These are phyloP conservation scores for Alethe castanea DNA, from an alignment of 2,113 vertebrate species.

Conservation along the genomic window DNA sequence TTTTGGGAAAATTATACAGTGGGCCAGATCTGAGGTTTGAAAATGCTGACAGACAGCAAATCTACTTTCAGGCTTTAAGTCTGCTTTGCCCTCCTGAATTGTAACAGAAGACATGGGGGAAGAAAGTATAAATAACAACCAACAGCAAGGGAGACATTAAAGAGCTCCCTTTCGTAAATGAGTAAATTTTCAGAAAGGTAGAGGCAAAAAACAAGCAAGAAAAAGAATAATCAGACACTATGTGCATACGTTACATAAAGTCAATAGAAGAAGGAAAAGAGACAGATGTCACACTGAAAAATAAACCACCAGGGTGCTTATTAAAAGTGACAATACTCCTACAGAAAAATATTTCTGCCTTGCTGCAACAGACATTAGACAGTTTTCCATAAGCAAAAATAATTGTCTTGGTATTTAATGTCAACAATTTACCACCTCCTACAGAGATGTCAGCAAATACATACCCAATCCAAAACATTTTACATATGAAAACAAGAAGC, in stretches of 20 bases:
- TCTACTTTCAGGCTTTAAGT: background rate
- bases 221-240: background rate
- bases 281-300: slow-evolving; percentile 36
- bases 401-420: slow-evolving; percentile 41
- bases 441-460: slow-evolving; percentile 22
- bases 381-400: slow-evolving; percentile 5
- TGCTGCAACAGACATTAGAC: background rate
- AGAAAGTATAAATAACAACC: background rate
- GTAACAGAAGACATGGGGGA: background rate
- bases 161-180: background rate
- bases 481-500: background rate
- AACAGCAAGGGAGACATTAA: background rate
- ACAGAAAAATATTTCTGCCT: background rate
- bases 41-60: background rate
- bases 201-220: background rate
- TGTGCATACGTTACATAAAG: background rate
- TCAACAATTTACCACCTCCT: slow-evolving; percentile 43
- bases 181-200: background rate
- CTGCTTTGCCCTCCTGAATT: background rate
- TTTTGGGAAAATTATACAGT: background rate
- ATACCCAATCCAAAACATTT: slow-evolving; percentile 12
- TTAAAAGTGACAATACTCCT: slow-evolving; percentile 41
- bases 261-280: background rate
- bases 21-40: background rate
- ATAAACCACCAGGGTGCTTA: slow-evolving; percentile 18